phyloP scores from a whole-genome alignment of 2,888 invertebrate genomes.

The Drosophila meridiana region DNA sequence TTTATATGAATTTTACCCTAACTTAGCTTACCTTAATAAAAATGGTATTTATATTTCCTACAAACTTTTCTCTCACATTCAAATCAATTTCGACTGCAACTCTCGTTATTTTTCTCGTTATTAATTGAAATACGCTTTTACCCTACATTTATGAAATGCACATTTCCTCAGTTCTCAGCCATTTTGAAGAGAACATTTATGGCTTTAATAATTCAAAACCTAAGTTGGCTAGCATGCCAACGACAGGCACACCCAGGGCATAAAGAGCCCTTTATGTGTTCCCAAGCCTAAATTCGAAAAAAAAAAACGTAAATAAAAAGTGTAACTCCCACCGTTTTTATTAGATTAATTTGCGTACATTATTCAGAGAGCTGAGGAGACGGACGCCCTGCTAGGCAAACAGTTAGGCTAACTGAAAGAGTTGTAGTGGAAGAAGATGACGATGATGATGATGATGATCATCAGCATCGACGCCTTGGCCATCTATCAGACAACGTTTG shows the following conservation, averaged over 20 bases:
- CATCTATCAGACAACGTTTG: conserved; percentile 76
- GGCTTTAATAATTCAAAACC: conserved; percentile 58
- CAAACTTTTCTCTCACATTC: not conserved
- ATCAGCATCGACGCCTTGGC: conserved; percentile 68
- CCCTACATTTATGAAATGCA: conserved; percentile 2
- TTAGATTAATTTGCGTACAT: conserved; percentile 77
- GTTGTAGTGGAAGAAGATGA: conserved; percentile 37
- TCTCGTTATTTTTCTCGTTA: not conserved
- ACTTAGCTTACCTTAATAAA: not conserved
- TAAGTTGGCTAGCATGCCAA: conserved; percentile 27
- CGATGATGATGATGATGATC: conserved; percentile 41
- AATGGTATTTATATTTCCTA: not conserved
- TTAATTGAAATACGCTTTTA: conserved; percentile 1
- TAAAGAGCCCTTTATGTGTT: conserved; percentile 32
- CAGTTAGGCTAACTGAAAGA: conserved; percentile 22
- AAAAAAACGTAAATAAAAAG: conserved; percentile 1
- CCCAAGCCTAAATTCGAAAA: conserved; percentile 39
- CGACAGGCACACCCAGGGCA: conserved; percentile 23
- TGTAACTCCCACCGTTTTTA: conserved; percentile 71
- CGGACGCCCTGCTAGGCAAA: conserved; percentile 63
- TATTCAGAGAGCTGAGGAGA: conserved; percentile 64
- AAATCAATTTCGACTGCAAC: not conserved
- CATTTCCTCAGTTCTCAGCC: conserved; percentile 8
- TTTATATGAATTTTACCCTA: too few species aligned
- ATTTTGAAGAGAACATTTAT: conserved; percentile 56